Evolutionary conservation across 1,140 invertebrate species (phyloP).

Genomic region (Lordiphosa stackelbergi): DNA sequence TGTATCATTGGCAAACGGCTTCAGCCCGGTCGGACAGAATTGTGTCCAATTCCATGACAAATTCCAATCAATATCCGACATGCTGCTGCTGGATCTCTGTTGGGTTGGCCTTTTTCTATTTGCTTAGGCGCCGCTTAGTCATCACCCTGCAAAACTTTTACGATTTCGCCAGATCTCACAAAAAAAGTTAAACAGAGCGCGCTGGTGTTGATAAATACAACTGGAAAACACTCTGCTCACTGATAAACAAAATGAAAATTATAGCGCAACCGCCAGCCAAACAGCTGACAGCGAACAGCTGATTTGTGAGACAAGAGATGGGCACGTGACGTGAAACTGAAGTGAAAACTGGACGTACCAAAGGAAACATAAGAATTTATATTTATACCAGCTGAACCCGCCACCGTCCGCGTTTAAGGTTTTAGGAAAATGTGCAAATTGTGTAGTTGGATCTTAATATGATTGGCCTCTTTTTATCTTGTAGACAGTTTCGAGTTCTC

Average conservation of each 20-base stretch:
- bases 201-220: neutral
- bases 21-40: conserved; percentile 83
- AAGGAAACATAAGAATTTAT: too few species aligned
- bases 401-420: too few species aligned
- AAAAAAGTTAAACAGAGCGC: neutral
- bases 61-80: conserved; percentile 52
- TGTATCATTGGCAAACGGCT: conserved; percentile 81
- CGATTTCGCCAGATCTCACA: conserved; percentile 13
- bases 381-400: too few species aligned
- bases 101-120: conserved; percentile 13
- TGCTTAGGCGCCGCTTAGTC: conserved; percentile 21
- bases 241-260: conserved; percentile 23
- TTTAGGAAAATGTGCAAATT: too few species aligned
- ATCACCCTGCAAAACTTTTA: conserved; percentile 26
- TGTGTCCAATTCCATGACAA: conserved; percentile 84
- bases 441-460: too few species aligned
- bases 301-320: too few species aligned
- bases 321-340: too few species aligned
- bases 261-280: neutral
- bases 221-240: conserved; percentile 21
- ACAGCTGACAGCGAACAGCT: conserved; percentile 2
- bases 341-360: too few species aligned
- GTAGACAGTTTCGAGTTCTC: too few species aligned
- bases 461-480: too few species aligned
- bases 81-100: conserved; percentile 5